Evolutionary conservation across 1,140 invertebrate species (phyloP), one percentile per base, ranked within the genome.

Genomic region (Manduca sexta): DNA sequence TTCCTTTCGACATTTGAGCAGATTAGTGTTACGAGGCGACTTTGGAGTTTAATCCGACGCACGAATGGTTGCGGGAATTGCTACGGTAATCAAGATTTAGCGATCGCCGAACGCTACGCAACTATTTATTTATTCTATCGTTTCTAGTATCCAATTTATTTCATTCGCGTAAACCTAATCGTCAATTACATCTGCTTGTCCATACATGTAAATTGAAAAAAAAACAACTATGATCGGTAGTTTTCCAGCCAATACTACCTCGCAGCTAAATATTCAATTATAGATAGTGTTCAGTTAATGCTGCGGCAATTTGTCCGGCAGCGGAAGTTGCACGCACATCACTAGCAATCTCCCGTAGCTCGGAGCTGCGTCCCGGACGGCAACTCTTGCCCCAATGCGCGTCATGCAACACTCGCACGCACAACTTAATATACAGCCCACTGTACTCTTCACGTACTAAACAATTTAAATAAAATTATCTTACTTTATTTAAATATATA

Each of bases 1-100:
- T 83, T 85, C 82, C 82, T 85, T 75, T 78, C 73, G 77, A 82
- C 79, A 79, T 83, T 83, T 74, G 74, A 82, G 76, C 72, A 81
- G 82, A 83, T 85, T 83, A 83, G 74, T 75, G 76, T 73, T 83
- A 71, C 77, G 65, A 75, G 69, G 74, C 72, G 64, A 71, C 72
- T 76, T 75, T 52, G 70, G 67, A 81, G 76, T 65, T 75, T 82
- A 85, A 83, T 82, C 79, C 67, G 79, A 83, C 82, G 79, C 61
- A 57, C 64, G 65, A 82, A 61, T 75, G 70, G 75, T 79, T 74
- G 74, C 71, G 64, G 71, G 75, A 74, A 74, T 76, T 73, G 77
- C 73, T 78, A 62, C 68, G 69, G 72, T 80, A 74, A 83, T 78
- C 70, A 64, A 74, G 74, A 66, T 72, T 68, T 70, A 72, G 73